Conservation (phyloP, 2,113 vertebrate species). For the Choloepus hoffmanni region DNA sequence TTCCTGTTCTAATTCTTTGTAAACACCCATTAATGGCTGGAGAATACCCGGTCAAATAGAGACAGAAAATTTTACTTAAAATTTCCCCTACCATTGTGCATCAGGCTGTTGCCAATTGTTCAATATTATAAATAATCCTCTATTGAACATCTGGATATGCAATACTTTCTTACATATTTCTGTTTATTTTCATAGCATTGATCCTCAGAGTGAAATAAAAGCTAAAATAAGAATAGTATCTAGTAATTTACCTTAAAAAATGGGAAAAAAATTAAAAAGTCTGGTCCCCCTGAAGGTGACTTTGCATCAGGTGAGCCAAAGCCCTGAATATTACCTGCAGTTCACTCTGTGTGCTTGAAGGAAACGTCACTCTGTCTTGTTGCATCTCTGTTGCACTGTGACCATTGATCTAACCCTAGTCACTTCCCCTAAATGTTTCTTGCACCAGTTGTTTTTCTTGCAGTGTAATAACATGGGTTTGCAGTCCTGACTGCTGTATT, state of each 20-base stretch:
- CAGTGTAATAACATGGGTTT: background rate
- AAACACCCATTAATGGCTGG: background rate
- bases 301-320: background rate
- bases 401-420: background rate
- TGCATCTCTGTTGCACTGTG: background rate
- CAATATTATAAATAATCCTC: background rate
- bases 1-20: conserved; percentile 22
- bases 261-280: background rate
- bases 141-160: background rate
- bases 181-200: background rate
- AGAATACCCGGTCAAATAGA: background rate
- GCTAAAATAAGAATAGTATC: background rate
- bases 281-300: background rate
- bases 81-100: background rate
- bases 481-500: background rate
- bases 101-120: background rate
- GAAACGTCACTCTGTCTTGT: background rate
- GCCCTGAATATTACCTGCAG: background rate
- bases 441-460: conserved; percentile 5
- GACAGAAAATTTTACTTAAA: background rate
- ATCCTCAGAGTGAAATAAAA: background rate
- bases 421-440: background rate
- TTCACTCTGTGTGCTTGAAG: background rate
- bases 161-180: background rate
- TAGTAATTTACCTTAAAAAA: conserved; percentile 20